Conservation (phyloP, 2,113 vertebrate species). For the Pogonocichla stellata region DNA sequence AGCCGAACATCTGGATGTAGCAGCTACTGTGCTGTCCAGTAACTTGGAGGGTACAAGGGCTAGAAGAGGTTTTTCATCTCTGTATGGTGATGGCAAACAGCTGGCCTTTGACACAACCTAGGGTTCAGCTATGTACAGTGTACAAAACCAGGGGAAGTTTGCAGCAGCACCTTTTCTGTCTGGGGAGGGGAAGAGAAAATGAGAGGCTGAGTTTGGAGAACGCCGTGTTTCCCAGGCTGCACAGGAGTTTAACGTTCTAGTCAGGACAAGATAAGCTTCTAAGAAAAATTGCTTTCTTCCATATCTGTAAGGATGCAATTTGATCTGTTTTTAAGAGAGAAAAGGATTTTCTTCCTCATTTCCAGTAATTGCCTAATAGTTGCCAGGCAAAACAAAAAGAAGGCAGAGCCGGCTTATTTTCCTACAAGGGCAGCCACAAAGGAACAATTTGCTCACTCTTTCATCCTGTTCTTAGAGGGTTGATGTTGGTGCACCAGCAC, state of each 20-base stretch:
- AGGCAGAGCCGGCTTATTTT: background rate
- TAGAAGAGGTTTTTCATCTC: background rate
- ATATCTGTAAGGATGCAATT: background rate
- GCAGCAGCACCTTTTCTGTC: background rate
- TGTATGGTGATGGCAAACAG: background rate
- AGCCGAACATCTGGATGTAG: background rate
- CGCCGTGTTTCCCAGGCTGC: rapidly evolving
- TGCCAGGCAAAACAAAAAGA: background rate
- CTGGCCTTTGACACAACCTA: background rate
- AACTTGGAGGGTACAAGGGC: background rate
- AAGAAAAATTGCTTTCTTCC: background rate
- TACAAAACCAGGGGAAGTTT: background rate
- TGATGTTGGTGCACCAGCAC: background rate
- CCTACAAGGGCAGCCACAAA: background rate
- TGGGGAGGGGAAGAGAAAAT: background rate
- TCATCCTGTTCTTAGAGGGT: background rate
- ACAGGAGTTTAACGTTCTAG: background rate
- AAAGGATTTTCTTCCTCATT: background rate
- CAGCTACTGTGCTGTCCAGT: background rate
- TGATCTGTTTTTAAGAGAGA: background rate
- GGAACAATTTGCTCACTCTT: background rate
- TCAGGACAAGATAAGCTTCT: background rate
- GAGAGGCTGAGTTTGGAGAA: background rate
- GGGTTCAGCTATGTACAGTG: rapidly evolving
- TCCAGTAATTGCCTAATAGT: background rate